Percentiles rank a stretch among this genome's conserved stretches.
Evolutionary conservation across 2,113 vertebrate genomes (phyloP).

Genomic region (Rattus rattus): DNA sequence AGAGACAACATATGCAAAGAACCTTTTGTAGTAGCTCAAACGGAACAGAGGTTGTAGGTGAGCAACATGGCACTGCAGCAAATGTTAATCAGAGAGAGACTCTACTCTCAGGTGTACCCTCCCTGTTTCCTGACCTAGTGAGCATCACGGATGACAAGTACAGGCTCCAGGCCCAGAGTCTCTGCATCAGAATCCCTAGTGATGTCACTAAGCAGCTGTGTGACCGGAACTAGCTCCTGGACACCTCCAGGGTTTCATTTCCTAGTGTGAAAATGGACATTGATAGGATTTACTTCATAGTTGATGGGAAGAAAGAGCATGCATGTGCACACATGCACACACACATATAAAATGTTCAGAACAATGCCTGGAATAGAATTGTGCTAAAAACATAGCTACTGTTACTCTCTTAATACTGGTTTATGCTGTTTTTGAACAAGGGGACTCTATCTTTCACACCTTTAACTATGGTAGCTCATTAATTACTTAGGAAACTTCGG

Average conservation of each 20-base stretch:
- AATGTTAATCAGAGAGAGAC: not conserved
- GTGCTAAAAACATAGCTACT: not conserved
- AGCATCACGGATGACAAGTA: not conserved
- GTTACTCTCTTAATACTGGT: not conserved
- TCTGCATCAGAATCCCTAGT: not conserved
- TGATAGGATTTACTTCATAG: not conserved
- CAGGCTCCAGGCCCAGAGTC: not conserved
- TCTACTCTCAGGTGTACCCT: not conserved
- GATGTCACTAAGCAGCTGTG: not conserved
- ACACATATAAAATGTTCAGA: not conserved
- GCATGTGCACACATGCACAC: not conserved
- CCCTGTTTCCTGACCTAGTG: no score
- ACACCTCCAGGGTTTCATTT: not conserved
- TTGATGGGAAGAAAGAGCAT: not conserved
- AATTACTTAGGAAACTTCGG: constrained; percentile 30
- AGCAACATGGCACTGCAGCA: not conserved
- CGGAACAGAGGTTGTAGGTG: not conserved
- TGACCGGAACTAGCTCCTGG: not conserved
- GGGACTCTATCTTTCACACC: not conserved
- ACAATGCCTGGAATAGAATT: not conserved
- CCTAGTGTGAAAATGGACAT: constrained; percentile 8
- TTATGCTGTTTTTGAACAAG: constrained; percentile 18
- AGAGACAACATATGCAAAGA: not conserved
- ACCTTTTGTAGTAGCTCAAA: not conserved
- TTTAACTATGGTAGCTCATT: constrained; percentile 33